Conservation (phyloP, 2,888 invertebrate species). For the Chrysolina haemoptera region DNA sequence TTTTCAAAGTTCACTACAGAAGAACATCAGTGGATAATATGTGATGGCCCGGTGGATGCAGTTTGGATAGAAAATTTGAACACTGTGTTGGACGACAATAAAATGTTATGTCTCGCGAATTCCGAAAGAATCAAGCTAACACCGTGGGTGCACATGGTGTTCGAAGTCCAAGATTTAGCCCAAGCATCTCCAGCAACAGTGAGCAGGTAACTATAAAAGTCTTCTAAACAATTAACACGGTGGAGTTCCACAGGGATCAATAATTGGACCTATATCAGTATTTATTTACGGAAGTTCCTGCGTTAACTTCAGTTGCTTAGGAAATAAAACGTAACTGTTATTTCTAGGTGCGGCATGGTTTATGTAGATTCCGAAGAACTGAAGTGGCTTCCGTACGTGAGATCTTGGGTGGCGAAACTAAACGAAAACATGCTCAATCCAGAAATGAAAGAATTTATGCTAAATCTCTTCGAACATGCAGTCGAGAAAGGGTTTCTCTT, state of each 20-base stretch:
- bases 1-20: constrained; percentile 67
- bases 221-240: neutral
- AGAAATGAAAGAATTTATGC: constrained; percentile 77
- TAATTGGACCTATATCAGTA: neutral
- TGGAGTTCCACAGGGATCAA: neutral
- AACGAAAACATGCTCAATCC: constrained; percentile 71
- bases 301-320: no score
- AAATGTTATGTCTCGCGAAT: constrained; percentile 93
- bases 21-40: constrained; percentile 92
- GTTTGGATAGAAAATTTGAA: constrained; percentile 97
- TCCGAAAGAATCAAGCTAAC: constrained; percentile 92
- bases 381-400: constrained; percentile 85
- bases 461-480: constrained; percentile 77
- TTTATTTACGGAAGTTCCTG: no score
- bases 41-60: constrained; percentile 94
- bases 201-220: constrained; percentile 68
- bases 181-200: constrained; percentile 95
- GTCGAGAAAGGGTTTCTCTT: constrained; percentile 79
- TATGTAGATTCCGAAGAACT: constrained; percentile 90
- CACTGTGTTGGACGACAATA: constrained; percentile 93
- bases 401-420: constrained; percentile 80
- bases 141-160: constrained; percentile 91
- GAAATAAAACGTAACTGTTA: neutral
- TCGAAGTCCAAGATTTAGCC: constrained; percentile 87
- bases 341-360: constrained; percentile 85